Conservation (phyloP, 1,140 invertebrate genomes). For the Leguminivora glycinivorella region DNA sequence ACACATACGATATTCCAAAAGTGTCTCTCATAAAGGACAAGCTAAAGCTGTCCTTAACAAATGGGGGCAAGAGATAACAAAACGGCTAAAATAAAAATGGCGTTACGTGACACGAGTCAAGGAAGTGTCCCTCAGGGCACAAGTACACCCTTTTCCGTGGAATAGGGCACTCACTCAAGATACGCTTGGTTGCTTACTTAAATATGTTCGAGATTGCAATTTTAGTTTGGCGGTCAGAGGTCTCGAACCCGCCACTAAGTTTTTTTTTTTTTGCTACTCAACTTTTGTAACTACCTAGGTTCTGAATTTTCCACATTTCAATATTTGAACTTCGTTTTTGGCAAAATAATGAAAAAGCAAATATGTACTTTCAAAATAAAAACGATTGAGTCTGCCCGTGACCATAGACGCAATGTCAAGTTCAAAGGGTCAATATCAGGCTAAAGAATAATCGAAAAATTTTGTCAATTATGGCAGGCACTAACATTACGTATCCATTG, state of each 20-base stretch:
- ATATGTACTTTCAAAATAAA: too few species aligned
- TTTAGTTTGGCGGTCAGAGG: neutral
- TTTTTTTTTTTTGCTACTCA: too few species aligned
- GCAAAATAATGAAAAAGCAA: too few species aligned
- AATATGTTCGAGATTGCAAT: neutral
- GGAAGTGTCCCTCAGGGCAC: conserved; percentile 21
- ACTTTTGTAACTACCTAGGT: too few species aligned
- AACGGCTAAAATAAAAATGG: conserved; percentile 23
- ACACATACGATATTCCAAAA: conserved; percentile 16
- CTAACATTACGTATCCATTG: too few species aligned
- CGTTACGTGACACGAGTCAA: conserved; percentile 46
- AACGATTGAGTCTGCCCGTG: too few species aligned
- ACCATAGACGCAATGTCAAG: too few species aligned
- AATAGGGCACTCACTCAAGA: conserved; percentile 39
- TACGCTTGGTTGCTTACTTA: conserved; percentile 22
- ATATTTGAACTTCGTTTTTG: too few species aligned
- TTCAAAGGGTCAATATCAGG: too few species aligned
- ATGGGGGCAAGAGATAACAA: conserved; percentile 22
- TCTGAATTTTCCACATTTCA: too few species aligned
- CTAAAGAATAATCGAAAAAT: too few species aligned
- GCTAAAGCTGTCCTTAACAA: conserved; percentile 26
- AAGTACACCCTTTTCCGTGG: conserved; percentile 11
- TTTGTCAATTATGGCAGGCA: too few species aligned
- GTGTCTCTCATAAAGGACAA: conserved; percentile 23
- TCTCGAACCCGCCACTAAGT: neutral